Percentiles rank a stretch among this genome's conserved stretches.
phyloP scores from a whole-genome alignment of 92 coral and sea anemone genomes.

The Phymanthus crucifer region DNA sequence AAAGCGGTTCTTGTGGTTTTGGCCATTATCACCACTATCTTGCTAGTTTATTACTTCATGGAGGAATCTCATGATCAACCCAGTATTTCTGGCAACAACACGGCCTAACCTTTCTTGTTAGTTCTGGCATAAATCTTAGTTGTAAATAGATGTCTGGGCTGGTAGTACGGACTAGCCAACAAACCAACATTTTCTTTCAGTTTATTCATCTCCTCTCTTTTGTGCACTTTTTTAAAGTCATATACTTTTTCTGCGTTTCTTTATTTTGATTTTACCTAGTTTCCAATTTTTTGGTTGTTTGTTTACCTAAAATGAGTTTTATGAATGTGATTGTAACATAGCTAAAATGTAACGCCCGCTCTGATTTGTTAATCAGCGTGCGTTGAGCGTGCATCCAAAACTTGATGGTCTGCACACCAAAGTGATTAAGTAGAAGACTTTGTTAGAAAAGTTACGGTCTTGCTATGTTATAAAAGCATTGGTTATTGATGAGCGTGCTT shows the following conservation, averaged over 20 bases:
- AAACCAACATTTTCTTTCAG: neutral
- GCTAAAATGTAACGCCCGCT: too few species aligned
- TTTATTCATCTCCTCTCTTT: neutral
- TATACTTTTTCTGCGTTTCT: slow-evolving; percentile 2
- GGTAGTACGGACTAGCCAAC: neutral
- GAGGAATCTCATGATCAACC: slow-evolving; percentile 49
- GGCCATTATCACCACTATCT: slow-evolving; percentile 32
- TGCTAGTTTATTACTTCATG: slow-evolving; percentile 63
- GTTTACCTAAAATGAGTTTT: too few species aligned
- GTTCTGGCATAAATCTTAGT: neutral
- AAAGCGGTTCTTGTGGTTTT: slow-evolving; percentile 57
- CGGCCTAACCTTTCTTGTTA: neutral
- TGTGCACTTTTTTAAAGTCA: neutral
- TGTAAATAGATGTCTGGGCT: neutral
- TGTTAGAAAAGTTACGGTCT: too few species aligned
- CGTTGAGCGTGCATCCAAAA: too few species aligned
- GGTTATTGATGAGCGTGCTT: too few species aligned
- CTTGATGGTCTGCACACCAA: too few species aligned
- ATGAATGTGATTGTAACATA: too few species aligned
- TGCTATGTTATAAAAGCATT: too few species aligned
- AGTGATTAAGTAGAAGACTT: too few species aligned
- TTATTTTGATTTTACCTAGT: too few species aligned
- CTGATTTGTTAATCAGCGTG: too few species aligned
- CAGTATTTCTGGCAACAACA: neutral
- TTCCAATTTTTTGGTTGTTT: too few species aligned